Evolutionary conservation across 2,888 invertebrate species (phyloP).

Genomic region (Eupeodes latifasciatus): DNA sequence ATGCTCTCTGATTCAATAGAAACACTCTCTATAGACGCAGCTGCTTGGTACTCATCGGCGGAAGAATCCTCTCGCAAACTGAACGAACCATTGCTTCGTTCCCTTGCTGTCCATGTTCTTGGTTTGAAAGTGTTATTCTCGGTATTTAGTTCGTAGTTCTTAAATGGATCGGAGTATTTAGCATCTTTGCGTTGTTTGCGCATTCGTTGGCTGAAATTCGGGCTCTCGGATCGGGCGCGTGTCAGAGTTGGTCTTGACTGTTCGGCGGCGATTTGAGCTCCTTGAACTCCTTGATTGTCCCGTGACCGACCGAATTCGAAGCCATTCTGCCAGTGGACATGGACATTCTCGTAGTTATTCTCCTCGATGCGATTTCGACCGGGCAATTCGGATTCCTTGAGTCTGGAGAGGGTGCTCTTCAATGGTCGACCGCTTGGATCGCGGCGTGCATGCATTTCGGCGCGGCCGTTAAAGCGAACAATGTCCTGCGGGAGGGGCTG

Average conservation of each 20-base stretch:
- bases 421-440: conserved; percentile 80
- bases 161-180: conserved; percentile 82
- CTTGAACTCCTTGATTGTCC: conserved; percentile 78
- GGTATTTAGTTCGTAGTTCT: conserved; percentile 82
- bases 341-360: conserved; percentile 83
- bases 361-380: conserved; percentile 81
- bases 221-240: conserved; percentile 83
- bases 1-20: conserved; percentile 57
- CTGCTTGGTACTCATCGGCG: conserved; percentile 46
- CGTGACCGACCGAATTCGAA: conserved; percentile 83
- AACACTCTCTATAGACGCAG: conserved; percentile 48
- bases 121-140: conserved; percentile 83
- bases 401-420: conserved; percentile 81
- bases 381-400: conserved; percentile 79
- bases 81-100: conserved; percentile 53
- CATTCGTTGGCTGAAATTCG: conserved; percentile 80
- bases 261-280: conserved; percentile 63
- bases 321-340: conserved; percentile 84
- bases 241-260: conserved; percentile 79
- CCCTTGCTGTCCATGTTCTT: conserved; percentile 47
- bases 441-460: conserved; percentile 80
- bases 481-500: conserved; percentile 82
- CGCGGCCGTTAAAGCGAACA: conserved; percentile 82
- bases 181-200: conserved; percentile 76
- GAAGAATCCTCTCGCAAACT: conserved; percentile 53